Conservation (phyloP, 1,140 invertebrate genomes). For the Lepidotrigona ventralis region DNA sequence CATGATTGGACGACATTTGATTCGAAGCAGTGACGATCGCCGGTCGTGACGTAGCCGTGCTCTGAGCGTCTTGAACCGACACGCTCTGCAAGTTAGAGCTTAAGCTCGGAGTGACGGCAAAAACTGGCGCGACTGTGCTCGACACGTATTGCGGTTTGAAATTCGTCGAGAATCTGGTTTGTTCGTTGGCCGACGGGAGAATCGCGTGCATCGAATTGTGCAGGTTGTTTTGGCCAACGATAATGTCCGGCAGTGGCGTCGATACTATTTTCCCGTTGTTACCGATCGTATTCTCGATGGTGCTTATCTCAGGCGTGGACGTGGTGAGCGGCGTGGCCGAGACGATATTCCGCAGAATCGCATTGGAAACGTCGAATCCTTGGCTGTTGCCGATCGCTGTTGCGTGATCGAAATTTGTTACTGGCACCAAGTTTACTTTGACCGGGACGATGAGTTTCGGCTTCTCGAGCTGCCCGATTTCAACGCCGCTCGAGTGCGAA, state of each 20-base stretch:
- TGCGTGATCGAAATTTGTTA: slow-evolving; percentile 74
- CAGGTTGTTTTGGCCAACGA: slow-evolving; percentile 73
- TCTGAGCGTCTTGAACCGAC: slow-evolving; percentile 47
- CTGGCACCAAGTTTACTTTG: slow-evolving; percentile 73
- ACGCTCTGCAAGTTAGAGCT: slow-evolving; percentile 51
- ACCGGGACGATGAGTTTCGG: slow-evolving; percentile 73
- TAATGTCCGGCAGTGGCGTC: slow-evolving; percentile 69
- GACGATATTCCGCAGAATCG: slow-evolving; percentile 69
- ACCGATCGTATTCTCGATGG: slow-evolving; percentile 45
- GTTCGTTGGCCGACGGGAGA: slow-evolving; percentile 52
- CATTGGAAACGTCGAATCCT: slow-evolving; percentile 76
- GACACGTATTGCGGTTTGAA: slow-evolving; percentile 64
- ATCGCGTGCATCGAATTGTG: slow-evolving; percentile 72
- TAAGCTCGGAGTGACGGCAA: slow-evolving; percentile 63
- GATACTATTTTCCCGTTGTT: slow-evolving; percentile 49
- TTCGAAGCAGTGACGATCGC: slow-evolving; percentile 55
- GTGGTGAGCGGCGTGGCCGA: slow-evolving; percentile 61
- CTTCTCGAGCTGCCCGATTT: slow-evolving; percentile 73
- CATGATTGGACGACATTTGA: slow-evolving; percentile 35
- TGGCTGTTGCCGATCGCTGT: slow-evolving; percentile 76
- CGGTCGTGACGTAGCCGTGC: slow-evolving; percentile 57
- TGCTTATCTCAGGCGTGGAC: slow-evolving; percentile 59
- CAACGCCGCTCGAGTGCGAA: slow-evolving; percentile 68
- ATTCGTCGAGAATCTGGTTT: slow-evolving; percentile 54
- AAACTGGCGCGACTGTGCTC: slow-evolving; percentile 72